Evolutionary conservation across 2,113 vertebrate species (phyloP).

Genomic region (Solenodon paradoxus): DNA sequence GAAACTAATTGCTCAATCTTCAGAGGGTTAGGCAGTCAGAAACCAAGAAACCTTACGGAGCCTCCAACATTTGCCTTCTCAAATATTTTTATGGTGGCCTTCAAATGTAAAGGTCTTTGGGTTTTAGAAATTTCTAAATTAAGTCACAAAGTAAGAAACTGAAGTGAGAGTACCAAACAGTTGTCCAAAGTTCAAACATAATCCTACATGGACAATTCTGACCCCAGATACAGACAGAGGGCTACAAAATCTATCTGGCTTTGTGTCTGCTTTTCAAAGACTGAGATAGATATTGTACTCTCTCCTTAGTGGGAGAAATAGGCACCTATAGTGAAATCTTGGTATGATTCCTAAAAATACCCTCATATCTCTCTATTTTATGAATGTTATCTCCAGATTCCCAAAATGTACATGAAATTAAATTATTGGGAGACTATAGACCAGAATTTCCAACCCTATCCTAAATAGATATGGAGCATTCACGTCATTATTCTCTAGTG

Average conservation of each 20-base stretch:
- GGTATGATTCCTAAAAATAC: not conserved
- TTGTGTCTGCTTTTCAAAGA: not conserved
- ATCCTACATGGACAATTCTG: not conserved
- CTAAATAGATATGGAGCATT: not conserved
- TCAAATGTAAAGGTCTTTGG: not conserved
- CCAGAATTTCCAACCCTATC: not conserved
- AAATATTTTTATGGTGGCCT: not conserved
- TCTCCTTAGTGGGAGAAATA: not conserved
- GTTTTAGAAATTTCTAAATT: conserved; percentile 26
- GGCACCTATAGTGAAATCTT: not conserved
- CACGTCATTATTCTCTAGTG: not conserved
- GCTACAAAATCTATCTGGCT: not conserved
- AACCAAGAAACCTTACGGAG: not conserved
- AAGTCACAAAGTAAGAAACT: not conserved
- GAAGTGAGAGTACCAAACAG: not conserved
- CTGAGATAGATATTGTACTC: not conserved
- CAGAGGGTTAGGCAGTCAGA: not conserved
- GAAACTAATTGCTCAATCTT: not conserved
- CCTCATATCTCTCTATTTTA: not conserved
- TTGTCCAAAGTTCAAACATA: conserved; percentile 12
- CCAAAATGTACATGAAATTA: not conserved
- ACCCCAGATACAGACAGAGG: not conserved
- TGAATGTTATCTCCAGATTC: not conserved
- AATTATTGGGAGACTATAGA: not conserved
- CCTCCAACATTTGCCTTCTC: not conserved